Evolutionary conservation across 1,140 invertebrate genomes (phyloP).

Genomic region (Ephestia elutella): DNA sequence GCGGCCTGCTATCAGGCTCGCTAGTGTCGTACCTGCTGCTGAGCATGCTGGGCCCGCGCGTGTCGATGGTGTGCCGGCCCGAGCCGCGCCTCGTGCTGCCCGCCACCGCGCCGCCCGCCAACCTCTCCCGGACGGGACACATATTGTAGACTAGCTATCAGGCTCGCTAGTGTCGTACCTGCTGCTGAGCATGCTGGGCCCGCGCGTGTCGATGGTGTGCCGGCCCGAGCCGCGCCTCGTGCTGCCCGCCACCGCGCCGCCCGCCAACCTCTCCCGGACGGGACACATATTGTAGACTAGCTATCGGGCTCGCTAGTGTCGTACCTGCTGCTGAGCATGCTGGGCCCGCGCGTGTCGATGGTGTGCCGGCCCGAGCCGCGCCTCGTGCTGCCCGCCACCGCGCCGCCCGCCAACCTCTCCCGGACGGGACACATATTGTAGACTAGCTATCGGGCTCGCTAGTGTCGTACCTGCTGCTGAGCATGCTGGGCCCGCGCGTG

Average conservation of each 20-base stretch:
- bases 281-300: too few species aligned
- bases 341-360: constrained; percentile 75
- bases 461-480: constrained; percentile 87
- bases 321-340: constrained; percentile 84
- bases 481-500: constrained; percentile 78
- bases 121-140: neutral
- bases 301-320: constrained; percentile 87
- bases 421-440: too few species aligned
- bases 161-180: constrained; percentile 89
- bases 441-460: constrained; percentile 81
- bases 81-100: constrained; percentile 50
- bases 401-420: constrained; percentile 26
- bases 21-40: constrained; percentile 88
- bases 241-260: constrained; percentile 33
- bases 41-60: constrained; percentile 79
- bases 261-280: constrained; percentile 17
- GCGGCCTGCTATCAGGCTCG: constrained; percentile 88
- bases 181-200: constrained; percentile 82
- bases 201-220: constrained; percentile 56
- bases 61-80: constrained; percentile 35
- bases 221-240: constrained; percentile 50
- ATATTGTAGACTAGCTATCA: constrained; percentile 65
- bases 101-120: constrained; percentile 33
- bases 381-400: constrained; percentile 42
- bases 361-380: constrained; percentile 43